Evolutionary conservation across 2,113 vertebrate species (phyloP).

Genomic region (Prionailurus viverrinus): DNA sequence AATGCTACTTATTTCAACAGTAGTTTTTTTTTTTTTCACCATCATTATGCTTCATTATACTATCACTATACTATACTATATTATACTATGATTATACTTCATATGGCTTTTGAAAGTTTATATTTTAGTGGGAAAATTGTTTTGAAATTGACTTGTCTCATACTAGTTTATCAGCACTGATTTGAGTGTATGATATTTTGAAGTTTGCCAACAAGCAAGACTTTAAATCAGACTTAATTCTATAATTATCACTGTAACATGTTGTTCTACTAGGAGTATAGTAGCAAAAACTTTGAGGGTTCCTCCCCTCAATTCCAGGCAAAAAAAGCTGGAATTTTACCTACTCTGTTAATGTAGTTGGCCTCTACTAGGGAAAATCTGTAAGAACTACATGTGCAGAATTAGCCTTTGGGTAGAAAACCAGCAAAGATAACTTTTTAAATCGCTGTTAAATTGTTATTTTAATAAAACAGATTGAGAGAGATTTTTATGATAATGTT

Average conservation of each 20-base stretch:
- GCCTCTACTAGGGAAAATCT: background rate
- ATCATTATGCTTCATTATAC: background rate
- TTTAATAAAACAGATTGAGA: background rate
- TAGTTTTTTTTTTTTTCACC: background rate
- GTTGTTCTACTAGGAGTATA: background rate
- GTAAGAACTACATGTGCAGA: background rate
- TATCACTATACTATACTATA: no score
- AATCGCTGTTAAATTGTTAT: background rate
- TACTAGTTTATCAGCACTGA: conserved; percentile 16
- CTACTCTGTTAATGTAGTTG: background rate
- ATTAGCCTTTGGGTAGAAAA: background rate
- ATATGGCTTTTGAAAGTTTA: conserved; percentile 28
- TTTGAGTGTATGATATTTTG: conserved; percentile 10
- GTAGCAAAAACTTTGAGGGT: background rate
- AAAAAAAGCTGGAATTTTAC: background rate
- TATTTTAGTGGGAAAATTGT: background rate
- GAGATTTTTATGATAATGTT: background rate
- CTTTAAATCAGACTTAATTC: conserved; percentile 46
- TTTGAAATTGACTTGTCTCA: conserved; percentile 21
- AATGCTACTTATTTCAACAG: background rate
- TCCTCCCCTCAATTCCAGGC: background rate
- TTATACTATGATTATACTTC: background rate
- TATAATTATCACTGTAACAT: background rate
- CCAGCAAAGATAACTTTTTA: background rate
- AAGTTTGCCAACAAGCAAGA: conserved; percentile 4